Base-by-base conservation (phyloP, 2,113 vertebrate species). In the Toxostoma redivivum region DNA sequence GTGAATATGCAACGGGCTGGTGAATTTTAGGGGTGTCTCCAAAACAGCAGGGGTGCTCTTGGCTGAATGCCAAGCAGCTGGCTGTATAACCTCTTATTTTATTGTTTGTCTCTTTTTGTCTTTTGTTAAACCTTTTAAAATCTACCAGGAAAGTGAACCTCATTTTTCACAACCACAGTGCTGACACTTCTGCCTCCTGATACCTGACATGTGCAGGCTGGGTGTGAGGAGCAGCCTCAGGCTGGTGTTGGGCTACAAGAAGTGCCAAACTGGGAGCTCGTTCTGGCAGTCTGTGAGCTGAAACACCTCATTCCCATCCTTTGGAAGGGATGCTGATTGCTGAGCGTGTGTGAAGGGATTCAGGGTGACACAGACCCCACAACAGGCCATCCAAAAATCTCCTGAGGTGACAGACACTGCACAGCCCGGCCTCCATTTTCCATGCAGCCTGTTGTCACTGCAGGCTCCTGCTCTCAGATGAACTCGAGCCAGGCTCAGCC, bases 231-330 rank as follows among this genome's bases (percentile, higher is more conserved):
- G 69, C 81, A 57, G 47, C 88, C 45, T 28, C 31, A 14, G 84
- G 45, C 65, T 84, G 58, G 3, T 47, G n/a, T 64, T 37, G 25
- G 69, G 40, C 58, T 40, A 8, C 35, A 20, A 10, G 40, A 11
- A 56, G 6, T n/a, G 37, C 60, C 37, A 5, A 7, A 20, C 0
- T 30, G 1, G 1, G 86, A 66, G 61, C 82, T 81, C 1, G 0
- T 66, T 51, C 2, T 65, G 2, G 20, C 48, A 1, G 16, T 2
- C 47, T 9, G 18, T 0, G 27, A 12, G 50, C 81, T 30, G 67
- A 23, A 19, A 13, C 84, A 14, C 31, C 69, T 67, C 40, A 5
- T 18, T 51, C 47, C 48, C 11, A 0, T 10, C 6, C 4, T 27
- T 53, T 0, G 0, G 23, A 17, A 62, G 81, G n/a, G 40, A 30